Percentiles rank a stretch among this genome's conserved stretches.
Conservation (phyloP, 1,140 invertebrate species). For the Brachionus paranguensis region DNA sequence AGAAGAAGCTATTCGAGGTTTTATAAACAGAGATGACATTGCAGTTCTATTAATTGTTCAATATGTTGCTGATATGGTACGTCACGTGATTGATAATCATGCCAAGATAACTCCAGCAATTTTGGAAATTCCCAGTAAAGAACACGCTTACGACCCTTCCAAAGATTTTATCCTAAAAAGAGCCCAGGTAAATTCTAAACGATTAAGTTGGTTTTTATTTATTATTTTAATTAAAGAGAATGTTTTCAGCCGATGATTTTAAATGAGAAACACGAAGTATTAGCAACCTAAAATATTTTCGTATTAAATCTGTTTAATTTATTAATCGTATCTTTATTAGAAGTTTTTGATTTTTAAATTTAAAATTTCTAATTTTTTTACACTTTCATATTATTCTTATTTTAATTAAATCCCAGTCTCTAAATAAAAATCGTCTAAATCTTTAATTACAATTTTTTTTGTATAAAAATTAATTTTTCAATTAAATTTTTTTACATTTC, state of each 20-base stretch:
- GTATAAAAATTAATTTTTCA: too few relatives aligned
- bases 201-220: neutral
- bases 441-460: too few relatives aligned
- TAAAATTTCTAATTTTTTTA: neutral
- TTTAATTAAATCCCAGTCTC: neutral
- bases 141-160: conserved; percentile 94
- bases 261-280: neutral
- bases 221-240: neutral
- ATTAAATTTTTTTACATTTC: too few relatives aligned
- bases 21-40: conserved; percentile 90
- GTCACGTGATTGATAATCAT: conserved; percentile 90
- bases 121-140: conserved; percentile 97
- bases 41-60: conserved; percentile 99
- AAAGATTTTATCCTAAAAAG: conserved; percentile 94
- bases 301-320: neutral
- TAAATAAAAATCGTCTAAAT: too few relatives aligned
- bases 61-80: conserved; percentile 94
- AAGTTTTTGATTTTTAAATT: neutral
- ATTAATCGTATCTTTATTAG: neutral
- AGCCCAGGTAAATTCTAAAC: conserved; percentile 32
- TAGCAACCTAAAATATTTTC: neutral
- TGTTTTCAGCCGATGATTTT: conserved; percentile 36
- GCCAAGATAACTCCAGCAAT: conserved; percentile 86
- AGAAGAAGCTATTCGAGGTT: conserved; percentile 91
- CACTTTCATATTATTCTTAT: neutral